A percentile compares a stretch with the other conserved stretches of the same genome.
Evolutionary conservation across 2,888 invertebrate genomes (phyloP).

Genomic region (Acronicta leporina): DNA sequence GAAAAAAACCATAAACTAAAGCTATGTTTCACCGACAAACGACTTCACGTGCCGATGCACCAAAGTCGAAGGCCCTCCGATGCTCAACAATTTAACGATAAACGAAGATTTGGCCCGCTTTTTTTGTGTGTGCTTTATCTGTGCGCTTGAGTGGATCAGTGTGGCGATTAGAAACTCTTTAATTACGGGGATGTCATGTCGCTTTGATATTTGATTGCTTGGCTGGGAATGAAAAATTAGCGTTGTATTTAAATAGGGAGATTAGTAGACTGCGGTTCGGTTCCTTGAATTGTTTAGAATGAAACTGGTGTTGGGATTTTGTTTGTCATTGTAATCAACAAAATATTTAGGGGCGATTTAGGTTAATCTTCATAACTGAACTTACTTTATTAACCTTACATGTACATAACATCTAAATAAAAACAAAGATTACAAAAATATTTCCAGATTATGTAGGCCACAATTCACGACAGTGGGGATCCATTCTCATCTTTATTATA

Average conservation of each 20-base stretch:
- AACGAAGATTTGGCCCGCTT: conserved; percentile 63
- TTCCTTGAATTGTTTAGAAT: conserved; percentile 22
- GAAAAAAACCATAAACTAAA: conserved; percentile 82
- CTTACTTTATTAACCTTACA: too few relatives aligned
- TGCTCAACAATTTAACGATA: conserved; percentile 77
- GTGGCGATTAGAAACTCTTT: conserved; percentile 55
- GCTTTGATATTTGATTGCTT: conserved; percentile 53
- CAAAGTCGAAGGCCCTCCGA: conserved; percentile 73
- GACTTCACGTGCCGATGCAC: conserved; percentile 85
- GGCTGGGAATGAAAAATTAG: conserved; percentile 35
- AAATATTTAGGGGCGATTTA: conserved; percentile 3
- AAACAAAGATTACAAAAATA: conserved; percentile 8
- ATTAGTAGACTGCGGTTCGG: conserved; percentile 17
- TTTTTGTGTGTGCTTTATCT: conserved; percentile 69
- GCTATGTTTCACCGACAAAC: conserved; percentile 77
- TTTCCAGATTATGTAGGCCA: conserved; percentile 19
- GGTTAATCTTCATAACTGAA: conserved; percentile 6
- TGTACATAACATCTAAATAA: conserved; percentile 6
- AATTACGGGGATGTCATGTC: conserved; percentile 55
- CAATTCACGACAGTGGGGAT: conserved; percentile 18
- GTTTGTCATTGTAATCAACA: not conserved
- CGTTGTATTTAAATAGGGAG: conserved; percentile 16
- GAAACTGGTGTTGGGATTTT: not conserved
- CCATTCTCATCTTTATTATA: conserved; percentile 39
- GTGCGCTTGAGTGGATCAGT: conserved; percentile 56